Evolutionary conservation across 2,888 invertebrate genomes (phyloP).

Genomic region (Cephus spinipes): DNA sequence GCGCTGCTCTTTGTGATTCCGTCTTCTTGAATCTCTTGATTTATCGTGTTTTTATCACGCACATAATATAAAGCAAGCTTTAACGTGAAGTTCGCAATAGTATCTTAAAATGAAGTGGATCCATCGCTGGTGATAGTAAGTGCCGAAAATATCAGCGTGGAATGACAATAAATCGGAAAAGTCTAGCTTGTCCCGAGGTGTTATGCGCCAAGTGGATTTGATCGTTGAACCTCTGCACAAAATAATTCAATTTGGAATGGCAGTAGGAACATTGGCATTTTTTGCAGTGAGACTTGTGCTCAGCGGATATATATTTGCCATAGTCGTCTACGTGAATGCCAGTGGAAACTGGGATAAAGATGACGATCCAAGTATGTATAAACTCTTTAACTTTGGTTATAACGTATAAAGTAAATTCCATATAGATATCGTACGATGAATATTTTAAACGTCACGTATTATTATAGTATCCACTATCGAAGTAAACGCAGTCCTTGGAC

Average conservation of each 20-base stretch:
- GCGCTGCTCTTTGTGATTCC: neutral
- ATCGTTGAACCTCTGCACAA: slow-evolving; percentile 18
- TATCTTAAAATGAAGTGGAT: neutral
- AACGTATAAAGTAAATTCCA: neutral
- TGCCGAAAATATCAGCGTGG: slow-evolving; percentile 29
- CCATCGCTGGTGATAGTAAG: neutral
- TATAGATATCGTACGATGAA: neutral
- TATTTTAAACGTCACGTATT: neutral
- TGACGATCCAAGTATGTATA: slow-evolving; percentile 56
- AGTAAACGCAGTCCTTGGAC: slow-evolving; percentile 87
- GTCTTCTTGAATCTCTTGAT: neutral
- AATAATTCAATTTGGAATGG: slow-evolving; percentile 50
- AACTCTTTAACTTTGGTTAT: neutral
- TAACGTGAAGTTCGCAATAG: neutral
- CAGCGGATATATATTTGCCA: slow-evolving; percentile 33
- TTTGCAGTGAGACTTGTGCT: slow-evolving; percentile 54
- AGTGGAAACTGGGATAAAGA: slow-evolving; percentile 60
- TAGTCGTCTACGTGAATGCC: slow-evolving; percentile 47
- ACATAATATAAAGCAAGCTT: neutral
- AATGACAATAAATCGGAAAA: slow-evolving; percentile 50
- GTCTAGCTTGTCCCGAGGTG: slow-evolving; percentile 7
- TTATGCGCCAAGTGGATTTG: slow-evolving; percentile 46
- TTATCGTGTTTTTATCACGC: neutral
- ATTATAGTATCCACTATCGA: slow-evolving; percentile 76
- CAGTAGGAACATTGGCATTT: slow-evolving; percentile 51